Evolutionary conservation across 2,888 invertebrate species (phyloP).

Genomic region (Smittia sp.): DNA sequence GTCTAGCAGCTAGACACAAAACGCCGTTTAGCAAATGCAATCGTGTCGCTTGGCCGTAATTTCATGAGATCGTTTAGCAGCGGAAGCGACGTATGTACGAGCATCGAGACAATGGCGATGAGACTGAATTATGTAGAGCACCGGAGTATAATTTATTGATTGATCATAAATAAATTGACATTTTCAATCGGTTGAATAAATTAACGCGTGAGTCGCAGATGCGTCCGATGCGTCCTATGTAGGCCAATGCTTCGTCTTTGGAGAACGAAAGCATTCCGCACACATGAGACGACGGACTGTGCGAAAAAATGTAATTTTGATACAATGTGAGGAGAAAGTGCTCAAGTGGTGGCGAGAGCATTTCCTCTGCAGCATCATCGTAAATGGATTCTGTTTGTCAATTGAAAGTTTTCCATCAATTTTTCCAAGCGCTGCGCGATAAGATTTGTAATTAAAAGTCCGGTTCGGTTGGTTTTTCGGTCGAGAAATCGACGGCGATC

Average conservation of each 20-base stretch:
- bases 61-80: not conserved
- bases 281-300: constrained; percentile 7
- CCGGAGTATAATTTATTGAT: constrained; percentile 29
- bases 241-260: constrained; percentile 18
- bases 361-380: constrained; percentile 33
- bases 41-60: not conserved
- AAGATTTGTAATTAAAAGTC: constrained; percentile 22
- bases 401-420: constrained; percentile 33
- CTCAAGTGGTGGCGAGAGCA: constrained; percentile 18
- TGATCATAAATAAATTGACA: constrained; percentile 33
- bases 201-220: constrained; percentile 17
- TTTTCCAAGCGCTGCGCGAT: not conserved
- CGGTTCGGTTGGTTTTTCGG: not conserved
- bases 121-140: constrained; percentile 25
- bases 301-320: constrained; percentile 38
- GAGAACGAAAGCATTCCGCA: constrained; percentile 6
- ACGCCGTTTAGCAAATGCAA: not conserved
- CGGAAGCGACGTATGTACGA: not conserved
- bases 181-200: constrained; percentile 18
- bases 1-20: not conserved
- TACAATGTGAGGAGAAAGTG: constrained; percentile 22
- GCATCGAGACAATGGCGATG: not conserved
- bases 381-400: constrained; percentile 35
- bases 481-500: not conserved
- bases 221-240: constrained; percentile 14